Evolutionary conservation across 2,888 invertebrate genomes (phyloP), one percentile per base, ranked within the genome.

Genomic region (Apeira syringaria): DNA sequence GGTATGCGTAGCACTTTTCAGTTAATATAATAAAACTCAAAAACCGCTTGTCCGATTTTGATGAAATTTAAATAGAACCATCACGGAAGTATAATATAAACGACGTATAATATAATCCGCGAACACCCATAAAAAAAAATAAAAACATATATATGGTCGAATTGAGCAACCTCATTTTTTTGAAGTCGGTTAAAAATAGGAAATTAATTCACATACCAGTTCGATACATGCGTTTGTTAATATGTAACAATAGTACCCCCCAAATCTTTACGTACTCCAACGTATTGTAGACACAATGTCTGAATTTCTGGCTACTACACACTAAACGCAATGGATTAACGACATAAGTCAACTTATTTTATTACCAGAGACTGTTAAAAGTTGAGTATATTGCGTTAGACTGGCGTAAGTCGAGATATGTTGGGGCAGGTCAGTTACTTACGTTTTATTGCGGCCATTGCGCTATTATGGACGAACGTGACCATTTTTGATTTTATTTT

Each of bases 251-350:
- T 60, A 40, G 63, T 65, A 59, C 13, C 32, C 6, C 39, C 8
- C 1, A 24, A 43, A 22, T 55, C 61, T 53, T 51, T 45, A 45
- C 48, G 49, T 33, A 47, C 27, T n/a, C n/a, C 48, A 17, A 50
- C 51, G 52, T 68, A 60, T 66, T 67, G 66, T 64, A 73, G 62
- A 54, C 60, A 79, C 80, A 79, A 67, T 66, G 78, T 79, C 51
- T 47, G 50, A 59, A 41, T 50, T 62, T 62, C 53, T 44, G 54
- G 56, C 61, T 70, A 64, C 71, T 67, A 61, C 46, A 60, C 62
- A 56, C 61, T 68, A 67, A 75, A 74, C 68, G 74, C 75, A 78
- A 75, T 74, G 74, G 72, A 76, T 78, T 79, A 81, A 81, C 80
- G 79, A 72, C 77, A 58, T 59, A 69, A 73, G 70, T 73, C 71